Conservation (phyloP, 2,113 vertebrate genomes). For the Halichoerus grypus region DNA sequence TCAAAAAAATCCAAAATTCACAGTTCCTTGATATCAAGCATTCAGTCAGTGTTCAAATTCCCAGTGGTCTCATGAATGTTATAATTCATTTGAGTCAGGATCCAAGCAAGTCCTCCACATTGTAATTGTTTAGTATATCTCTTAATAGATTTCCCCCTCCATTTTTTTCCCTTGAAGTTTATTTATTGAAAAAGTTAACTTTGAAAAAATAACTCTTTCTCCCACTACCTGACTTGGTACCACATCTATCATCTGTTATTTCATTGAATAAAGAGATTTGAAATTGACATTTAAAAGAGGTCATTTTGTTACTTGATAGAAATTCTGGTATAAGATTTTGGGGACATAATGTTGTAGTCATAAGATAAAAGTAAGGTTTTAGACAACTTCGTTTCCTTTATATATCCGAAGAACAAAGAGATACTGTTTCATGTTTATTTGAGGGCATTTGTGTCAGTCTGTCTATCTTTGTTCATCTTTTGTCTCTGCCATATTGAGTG, state of each 20-base stretch:
- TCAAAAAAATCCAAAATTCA: background rate
- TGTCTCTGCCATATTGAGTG: background rate
- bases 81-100: background rate
- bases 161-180: background rate
- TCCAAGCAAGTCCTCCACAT: background rate
- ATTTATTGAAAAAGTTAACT: constrained; percentile 18
- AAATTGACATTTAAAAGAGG: constrained; percentile 8
- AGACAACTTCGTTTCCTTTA: background rate
- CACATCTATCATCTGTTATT: background rate
- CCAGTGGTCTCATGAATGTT: background rate
- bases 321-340: background rate
- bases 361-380: background rate
- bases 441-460: background rate
- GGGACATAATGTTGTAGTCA: background rate
- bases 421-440: background rate
- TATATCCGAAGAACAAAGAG: background rate
- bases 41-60: constrained; percentile 19
- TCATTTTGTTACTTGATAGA: constrained; percentile 8
- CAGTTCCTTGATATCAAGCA: background rate
- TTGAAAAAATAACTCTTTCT: background rate
- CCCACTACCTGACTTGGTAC: background rate
- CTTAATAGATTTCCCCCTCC: background rate
- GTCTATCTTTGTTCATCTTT: background rate
- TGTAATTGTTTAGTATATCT: background rate
- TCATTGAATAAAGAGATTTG: background rate